phyloP scores from a whole-genome alignment of 2,113 vertebrate species.

The Heteronetta atricapilla region DNA sequence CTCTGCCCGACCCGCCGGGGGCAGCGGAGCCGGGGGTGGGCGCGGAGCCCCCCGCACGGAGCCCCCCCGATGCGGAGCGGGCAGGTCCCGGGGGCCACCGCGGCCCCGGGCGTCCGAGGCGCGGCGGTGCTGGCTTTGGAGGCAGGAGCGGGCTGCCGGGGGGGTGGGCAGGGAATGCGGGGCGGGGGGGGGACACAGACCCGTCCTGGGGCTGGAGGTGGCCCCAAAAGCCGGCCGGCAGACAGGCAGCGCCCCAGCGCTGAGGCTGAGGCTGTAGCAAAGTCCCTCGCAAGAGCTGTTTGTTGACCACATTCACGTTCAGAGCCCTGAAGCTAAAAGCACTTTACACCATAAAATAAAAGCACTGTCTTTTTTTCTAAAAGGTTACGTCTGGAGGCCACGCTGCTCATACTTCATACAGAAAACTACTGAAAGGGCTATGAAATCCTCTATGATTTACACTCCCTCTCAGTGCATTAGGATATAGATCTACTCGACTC shows the following conservation, averaged over 20 bases:
- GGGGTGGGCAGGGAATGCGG: too few species aligned
- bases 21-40: too few species aligned
- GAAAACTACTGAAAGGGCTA: slow-evolving; percentile 86
- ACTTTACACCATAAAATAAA: slow-evolving; percentile 89
- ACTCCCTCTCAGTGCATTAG: slow-evolving; percentile 80
- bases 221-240: slow-evolving; percentile 30
- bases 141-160: too few species aligned
- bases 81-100: too few species aligned
- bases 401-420: slow-evolving; percentile 84
- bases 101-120: too few species aligned
- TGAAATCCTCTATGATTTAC: slow-evolving; percentile 86
- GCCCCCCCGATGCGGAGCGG: not conserved
- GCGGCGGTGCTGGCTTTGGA: too few species aligned
- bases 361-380: slow-evolving; percentile 85
- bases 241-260: not conserved
- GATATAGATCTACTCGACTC: slow-evolving; percentile 80
- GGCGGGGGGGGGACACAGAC: not conserved
- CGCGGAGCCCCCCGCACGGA: not conserved
- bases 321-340: slow-evolving; percentile 85
- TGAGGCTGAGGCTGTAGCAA: slow-evolving; percentile 52
- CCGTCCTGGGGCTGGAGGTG: not conserved
- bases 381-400: slow-evolving; percentile 87
- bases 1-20: too few species aligned
- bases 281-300: slow-evolving; percentile 75
- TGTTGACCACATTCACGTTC: slow-evolving; percentile 85